These are phyloP conservation scores for Catharus bicknelli DNA, from an alignment of 2,113 vertebrate genomes.

Conservation along the genomic window DNA sequence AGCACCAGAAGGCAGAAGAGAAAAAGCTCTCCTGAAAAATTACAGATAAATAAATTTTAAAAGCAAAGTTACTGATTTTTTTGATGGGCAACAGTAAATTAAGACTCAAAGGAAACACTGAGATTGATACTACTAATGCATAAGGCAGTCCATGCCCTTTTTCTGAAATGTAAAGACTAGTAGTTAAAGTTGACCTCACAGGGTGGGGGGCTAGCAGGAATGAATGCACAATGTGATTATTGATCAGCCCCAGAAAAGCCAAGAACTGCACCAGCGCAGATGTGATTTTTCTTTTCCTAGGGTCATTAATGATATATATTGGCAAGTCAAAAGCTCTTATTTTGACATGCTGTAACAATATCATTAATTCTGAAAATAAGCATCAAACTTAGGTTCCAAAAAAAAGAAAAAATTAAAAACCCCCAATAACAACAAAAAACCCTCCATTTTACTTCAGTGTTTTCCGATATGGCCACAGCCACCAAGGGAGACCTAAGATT, in stretches of 20 bases:
- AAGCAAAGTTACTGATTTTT: not conserved
- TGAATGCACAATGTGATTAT: conserved; percentile 51
- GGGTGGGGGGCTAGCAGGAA: not conserved
- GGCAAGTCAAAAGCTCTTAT: conserved; percentile 10
- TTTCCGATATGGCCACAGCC: not conserved
- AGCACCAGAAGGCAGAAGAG: not conserved
- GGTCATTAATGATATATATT: not conserved
- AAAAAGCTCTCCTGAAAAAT: not conserved
- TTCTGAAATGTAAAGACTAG: conserved; percentile 18
- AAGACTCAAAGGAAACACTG: not conserved
- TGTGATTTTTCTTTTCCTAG: not conserved
- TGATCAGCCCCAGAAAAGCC: conserved; percentile 34
- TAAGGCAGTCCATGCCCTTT: not conserved
- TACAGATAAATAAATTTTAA: not conserved
- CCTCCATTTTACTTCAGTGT: not conserved
- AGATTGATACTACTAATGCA: not conserved
- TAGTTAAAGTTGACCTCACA: not conserved
- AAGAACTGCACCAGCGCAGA: not conserved
- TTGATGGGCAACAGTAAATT: not conserved
- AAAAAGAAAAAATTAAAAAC: not conserved
- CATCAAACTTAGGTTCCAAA: not conserved
- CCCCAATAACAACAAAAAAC: fast-evolving
- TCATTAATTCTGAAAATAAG: not conserved
- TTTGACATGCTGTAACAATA: not conserved
- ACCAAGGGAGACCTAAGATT: not conserved